phyloP scores from a whole-genome alignment of 2,797 vertebrate genomes.

The Anisognathus igniventris region DNA sequence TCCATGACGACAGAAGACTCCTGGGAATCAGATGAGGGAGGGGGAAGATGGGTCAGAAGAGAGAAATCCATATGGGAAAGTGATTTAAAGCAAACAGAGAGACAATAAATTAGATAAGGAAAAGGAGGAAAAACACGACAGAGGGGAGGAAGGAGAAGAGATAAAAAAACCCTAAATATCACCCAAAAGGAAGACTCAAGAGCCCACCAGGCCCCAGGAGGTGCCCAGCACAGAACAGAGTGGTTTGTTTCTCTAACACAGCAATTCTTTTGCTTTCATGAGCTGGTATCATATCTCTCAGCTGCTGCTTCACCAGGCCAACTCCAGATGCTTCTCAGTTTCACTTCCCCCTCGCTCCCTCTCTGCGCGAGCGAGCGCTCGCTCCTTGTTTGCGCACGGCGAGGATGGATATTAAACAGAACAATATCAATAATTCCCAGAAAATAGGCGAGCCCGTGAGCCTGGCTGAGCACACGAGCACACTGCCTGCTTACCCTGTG shows the following conservation, averaged over 20 bases:
- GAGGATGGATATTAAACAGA: slow-evolving; percentile 60
- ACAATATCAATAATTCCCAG: slow-evolving; percentile 43
- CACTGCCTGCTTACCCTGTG: neutral
- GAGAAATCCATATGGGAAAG: slow-evolving; percentile 15
- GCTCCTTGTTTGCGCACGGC: slow-evolving; percentile 7
- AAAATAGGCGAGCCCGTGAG: slow-evolving; percentile 10
- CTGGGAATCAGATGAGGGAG: neutral
- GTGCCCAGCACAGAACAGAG: neutral
- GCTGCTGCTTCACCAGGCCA: slow-evolving; percentile 30
- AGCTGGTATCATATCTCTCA: slow-evolving; percentile 41
- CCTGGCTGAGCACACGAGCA: slow-evolving; percentile 5
- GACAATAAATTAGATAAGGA: neutral
- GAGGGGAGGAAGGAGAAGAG: neutral
- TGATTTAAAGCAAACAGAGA: slow-evolving; percentile 27
- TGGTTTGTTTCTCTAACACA: slow-evolving; percentile 11
- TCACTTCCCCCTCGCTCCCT: slow-evolving; percentile 16
- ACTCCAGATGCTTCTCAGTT: slow-evolving; percentile 41
- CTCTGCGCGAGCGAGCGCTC: neutral
- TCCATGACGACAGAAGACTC: slow-evolving; percentile 34
- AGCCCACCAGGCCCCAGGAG: slow-evolving; percentile 10
- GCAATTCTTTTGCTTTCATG: slow-evolving; percentile 23
- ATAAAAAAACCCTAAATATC: neutral
- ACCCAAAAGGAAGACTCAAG: neutral
- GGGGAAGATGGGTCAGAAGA: slow-evolving; percentile 15
- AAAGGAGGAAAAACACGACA: neutral